Conservation (phyloP, 1,140 invertebrate genomes). For the Pygmarrhopalites habei region DNA sequence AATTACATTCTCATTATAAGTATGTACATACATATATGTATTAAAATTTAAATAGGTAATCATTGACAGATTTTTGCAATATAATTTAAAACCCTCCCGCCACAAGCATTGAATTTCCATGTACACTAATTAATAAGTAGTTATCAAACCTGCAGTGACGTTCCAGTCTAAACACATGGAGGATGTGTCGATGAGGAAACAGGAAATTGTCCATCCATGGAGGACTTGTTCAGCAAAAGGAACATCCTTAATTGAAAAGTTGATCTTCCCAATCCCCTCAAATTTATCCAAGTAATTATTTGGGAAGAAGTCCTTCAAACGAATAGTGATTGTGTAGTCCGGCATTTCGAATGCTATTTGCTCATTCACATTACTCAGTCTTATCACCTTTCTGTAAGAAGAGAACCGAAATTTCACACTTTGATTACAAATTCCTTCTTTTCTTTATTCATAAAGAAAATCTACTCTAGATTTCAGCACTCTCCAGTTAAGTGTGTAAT, state of each 20-base stretch:
- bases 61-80: no score
- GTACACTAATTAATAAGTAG: no score
- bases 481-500: background rate
- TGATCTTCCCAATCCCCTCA: conserved; percentile 1
- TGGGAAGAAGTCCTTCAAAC: background rate
- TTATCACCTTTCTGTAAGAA: conserved; percentile 17
- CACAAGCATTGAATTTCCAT: no score
- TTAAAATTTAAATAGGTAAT: no score
- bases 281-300: background rate
- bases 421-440: background rate
- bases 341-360: conserved; percentile 16
- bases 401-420: conserved; percentile 10
- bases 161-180: background rate
- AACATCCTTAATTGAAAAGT: conserved; percentile 26
- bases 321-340: conserved; percentile 14
- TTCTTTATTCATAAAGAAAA: background rate
- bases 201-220: conserved; percentile 27
- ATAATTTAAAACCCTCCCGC: no score
- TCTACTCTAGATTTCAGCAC: background rate
- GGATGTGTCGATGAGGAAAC: background rate
- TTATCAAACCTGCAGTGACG: no score
- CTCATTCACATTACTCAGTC: conserved; percentile 11
- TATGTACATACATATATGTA: no score
- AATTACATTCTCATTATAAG: no score
- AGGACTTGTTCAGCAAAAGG: conserved; percentile 27